Evolutionary conservation across 2,797 vertebrate species (phyloP).

Genomic region (Xenops minutus): DNA sequence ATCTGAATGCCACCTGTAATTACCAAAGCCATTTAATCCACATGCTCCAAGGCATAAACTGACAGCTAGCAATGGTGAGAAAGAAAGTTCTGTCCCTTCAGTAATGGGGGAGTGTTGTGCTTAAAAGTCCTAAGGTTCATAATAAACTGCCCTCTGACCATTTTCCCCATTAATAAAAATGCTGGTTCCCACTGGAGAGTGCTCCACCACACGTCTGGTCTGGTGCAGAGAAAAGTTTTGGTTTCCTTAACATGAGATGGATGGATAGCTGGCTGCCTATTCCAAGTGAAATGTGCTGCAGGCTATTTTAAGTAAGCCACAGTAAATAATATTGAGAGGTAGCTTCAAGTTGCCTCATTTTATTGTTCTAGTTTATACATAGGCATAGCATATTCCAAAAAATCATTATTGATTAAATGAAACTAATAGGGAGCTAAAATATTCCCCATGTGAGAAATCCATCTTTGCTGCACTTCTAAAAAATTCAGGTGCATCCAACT

Average conservation of each 20-base stretch:
- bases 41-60: constrained; percentile 21
- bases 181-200: neutral
- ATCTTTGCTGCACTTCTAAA: neutral
- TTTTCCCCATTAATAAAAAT: neutral
- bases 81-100: neutral
- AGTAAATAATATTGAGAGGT: neutral
- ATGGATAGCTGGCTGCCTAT: neutral
- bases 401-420: neutral
- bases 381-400: neutral
- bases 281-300: neutral
- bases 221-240: neutral
- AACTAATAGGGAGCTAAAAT: neutral
- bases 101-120: neutral
- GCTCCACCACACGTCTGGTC: neutral
- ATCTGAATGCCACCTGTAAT: constrained; percentile 37
- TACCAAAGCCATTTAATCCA: constrained; percentile 12
- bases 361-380: neutral
- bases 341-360: neutral
- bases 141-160: neutral
- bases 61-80: neutral
- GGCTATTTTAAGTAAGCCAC: neutral
- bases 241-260: neutral
- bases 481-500: neutral
- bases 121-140: neutral
- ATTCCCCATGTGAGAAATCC: neutral